A percentile compares a stretch with the other conserved stretches of the same genome.
Evolutionary conservation across 2,888 invertebrate species (phyloP).

Genomic region (Eristalis tenax): DNA sequence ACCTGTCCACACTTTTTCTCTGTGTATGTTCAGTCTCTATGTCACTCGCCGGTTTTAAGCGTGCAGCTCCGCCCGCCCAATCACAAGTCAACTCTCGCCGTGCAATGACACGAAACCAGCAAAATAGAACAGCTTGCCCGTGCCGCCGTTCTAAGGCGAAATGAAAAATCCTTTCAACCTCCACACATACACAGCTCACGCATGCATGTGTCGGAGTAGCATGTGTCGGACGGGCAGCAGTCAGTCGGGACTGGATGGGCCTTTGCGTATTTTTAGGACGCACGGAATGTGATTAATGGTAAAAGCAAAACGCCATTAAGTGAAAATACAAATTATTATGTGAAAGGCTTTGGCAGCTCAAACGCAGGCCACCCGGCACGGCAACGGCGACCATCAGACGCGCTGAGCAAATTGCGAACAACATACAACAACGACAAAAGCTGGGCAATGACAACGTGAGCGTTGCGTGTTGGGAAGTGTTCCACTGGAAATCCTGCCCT

Average conservation of each 20-base stretch:
- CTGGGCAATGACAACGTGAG: not conserved
- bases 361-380: too few species aligned
- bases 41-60: not conserved
- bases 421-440: too few species aligned
- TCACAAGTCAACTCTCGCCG: constrained; percentile 21
- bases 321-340: constrained; percentile 68
- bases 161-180: constrained; percentile 25
- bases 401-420: not conserved
- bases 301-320: constrained; percentile 71
- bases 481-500: constrained; percentile 28
- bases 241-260: not conserved
- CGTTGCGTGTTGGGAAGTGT: constrained; percentile 58
- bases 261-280: constrained; percentile 53
- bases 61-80: not conserved
- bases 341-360: constrained; percentile 45
- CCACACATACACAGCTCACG: constrained; percentile 44
- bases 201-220: constrained; percentile 10
- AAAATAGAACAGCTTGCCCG: constrained; percentile 38
- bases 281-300: constrained; percentile 71
- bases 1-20: not conserved
- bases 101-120: constrained; percentile 54
- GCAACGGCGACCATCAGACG: not conserved
- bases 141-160: not conserved
- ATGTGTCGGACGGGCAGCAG: not conserved
- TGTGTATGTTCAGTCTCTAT: not conserved